Evolutionary conservation across 2,888 invertebrate genomes (phyloP), one percentile per base, ranked within the genome.

Genomic region (Netelia fuscicornis): DNA sequence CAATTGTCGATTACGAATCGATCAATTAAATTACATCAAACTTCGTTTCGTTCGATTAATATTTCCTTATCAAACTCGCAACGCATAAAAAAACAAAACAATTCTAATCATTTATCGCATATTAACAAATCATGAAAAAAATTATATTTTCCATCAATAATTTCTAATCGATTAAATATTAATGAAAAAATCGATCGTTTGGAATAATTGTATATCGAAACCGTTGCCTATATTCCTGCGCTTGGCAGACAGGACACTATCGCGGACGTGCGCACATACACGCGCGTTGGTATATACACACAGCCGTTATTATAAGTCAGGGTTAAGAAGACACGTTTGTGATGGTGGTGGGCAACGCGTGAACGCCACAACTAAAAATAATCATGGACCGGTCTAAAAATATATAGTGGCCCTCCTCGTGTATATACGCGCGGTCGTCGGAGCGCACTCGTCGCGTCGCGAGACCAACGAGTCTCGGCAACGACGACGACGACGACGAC

Each of bases 281-380:
- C 48, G 48, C 48, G 30, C 5, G 30, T 5, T 3, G 5, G 30
- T 44, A 60, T n/a, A 60, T 44, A 68, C 58, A 44, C 60, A 67
- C 75, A 89, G 88, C 84, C 81, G 86, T 86, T 82, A 75, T 88
- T 91, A 91, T 91, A 91, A 93, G 92, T 93, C 93, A 93, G 93
- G 93, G 93, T 93, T 93, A 93, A 93, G 91, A 81, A 72, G 72
- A 77, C 58, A 25, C 58, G 62, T 78, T 44, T 68, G 67, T 67
- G 56, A 6, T 37, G 42, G 56, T 64, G 37, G 64, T 44, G 42
- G 91, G 90, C 89, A 91, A 87, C 89, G 91, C 90, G 91, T 90
- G 91, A 91, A 90, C 89, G 89, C 87, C 87, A 60, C 86, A 87
- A 89, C 93, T 93, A 93, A 93, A 93, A 93, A 93, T 93, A 93